Evolutionary conservation across 1,140 invertebrate species (phyloP), one percentile per base, ranked within the genome.

Genomic region (Gryllus bimaculatus): DNA sequence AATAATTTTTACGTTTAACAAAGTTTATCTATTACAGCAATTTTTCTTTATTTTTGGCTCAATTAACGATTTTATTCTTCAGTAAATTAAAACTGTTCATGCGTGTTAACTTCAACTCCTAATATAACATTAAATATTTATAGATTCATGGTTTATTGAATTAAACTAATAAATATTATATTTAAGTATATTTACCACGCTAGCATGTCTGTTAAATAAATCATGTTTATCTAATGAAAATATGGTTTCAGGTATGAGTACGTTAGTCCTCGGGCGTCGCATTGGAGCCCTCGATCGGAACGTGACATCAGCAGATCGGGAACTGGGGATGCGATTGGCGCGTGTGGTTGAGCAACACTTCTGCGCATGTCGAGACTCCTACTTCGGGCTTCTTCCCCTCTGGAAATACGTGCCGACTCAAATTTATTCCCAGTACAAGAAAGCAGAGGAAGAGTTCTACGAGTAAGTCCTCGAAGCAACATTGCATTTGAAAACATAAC

Each of bases 321-420:
- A 66, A 13, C 82, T 85, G 21, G 87, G 87, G 12, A 81, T 80
- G 18, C 87, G 88, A 79, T 85, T 95, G 75, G 91, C 92, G 18
- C 85, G 89, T 73, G 91, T 93, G 1, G 91, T 94, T 8, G 91
- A 93, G 82, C 87, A 91, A 73, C 90, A 94, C 81, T 95, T 95
- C 83, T 87, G 90, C 66, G 92, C 92, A 0, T 92, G 91, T 79
- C 87, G 93, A 76, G 94, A 95, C 82, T 92, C 92, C 20, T 93
- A 92, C 85, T 96, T 93, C 84, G 93, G 93, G 0, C 87, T 94
- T 47, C 87, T 94, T 47, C 93, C 94, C 0, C 85, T 94, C 48
- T 96, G 94, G 94, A 96, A 96, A 85, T 88, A 93, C 78, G 89
- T 93, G 48, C 90, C 92, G 1, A 95, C 94, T 0, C 85, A 87